phyloP scores from a whole-genome alignment of 2,113 vertebrate genomes.

The Elachura formosa region DNA sequence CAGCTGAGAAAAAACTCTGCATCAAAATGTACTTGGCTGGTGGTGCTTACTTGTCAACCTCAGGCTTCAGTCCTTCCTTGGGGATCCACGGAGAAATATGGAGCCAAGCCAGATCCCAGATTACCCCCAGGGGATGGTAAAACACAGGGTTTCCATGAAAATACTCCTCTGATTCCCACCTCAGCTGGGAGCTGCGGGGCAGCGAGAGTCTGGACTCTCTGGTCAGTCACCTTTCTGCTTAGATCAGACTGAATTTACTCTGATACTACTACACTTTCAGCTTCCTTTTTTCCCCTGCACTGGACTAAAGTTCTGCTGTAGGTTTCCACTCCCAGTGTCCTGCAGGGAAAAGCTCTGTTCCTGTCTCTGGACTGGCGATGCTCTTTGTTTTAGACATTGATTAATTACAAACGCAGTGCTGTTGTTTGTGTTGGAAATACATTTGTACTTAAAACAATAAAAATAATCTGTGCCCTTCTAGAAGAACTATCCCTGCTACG shows the following conservation, averaged over 20 bases:
- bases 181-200: accelerated
- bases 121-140: background rate
- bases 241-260: background rate
- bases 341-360: background rate
- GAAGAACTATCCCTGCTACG: background rate
- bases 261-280: background rate
- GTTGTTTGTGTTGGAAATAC: background rate
- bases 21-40: background rate
- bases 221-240: background rate
- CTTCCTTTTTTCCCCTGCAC: background rate
- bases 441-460: background rate
- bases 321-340: background rate
- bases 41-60: background rate
- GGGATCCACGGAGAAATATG: background rate
- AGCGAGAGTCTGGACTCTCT: background rate
- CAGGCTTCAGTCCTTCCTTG: background rate
- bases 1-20: background rate
- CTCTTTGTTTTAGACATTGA: background rate
- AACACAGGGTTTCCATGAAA: background rate
- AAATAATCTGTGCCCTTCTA: background rate
- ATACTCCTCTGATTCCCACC: background rate
- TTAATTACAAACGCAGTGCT: background rate
- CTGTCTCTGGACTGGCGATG: background rate
- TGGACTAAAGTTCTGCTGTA: background rate
- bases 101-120: background rate